Evolutionary conservation across 2,888 invertebrate species (phyloP).

Genomic region (Scrobipalpa costella): DNA sequence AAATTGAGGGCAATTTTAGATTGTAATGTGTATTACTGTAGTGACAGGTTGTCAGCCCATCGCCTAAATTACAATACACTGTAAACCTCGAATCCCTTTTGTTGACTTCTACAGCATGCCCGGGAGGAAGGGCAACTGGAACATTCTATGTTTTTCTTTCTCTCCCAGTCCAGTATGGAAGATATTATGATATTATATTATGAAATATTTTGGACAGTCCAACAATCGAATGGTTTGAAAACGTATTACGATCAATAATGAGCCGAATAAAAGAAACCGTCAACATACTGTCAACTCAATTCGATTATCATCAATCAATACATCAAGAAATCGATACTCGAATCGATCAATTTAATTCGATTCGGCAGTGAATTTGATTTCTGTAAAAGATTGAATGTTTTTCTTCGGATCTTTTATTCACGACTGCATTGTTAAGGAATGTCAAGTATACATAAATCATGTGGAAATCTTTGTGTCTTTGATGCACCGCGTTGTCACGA

Average conservation of each 20-base stretch:
- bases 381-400: constrained; percentile 8
- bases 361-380: constrained; percentile 4
- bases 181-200: too few species aligned
- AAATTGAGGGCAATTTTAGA: too few species aligned
- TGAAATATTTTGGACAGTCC: too few species aligned
- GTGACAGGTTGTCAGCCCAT: too few species aligned
- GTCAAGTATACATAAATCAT: constrained; percentile 17
- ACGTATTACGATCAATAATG: background rate
- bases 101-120: too few species aligned
- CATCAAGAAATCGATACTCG: constrained; percentile 5
- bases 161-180: too few species aligned
- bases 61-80: too few species aligned
- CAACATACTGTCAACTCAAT: background rate
- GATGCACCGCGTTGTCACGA: constrained; percentile 11
- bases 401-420: constrained; percentile 20
- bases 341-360: background rate
- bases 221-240: too few species aligned
- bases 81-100: too few species aligned
- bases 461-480: constrained; percentile 15
- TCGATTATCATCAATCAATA: constrained; percentile 8
- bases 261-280: background rate
- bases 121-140: too few species aligned
- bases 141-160: too few species aligned
- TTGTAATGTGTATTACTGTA: too few species aligned
- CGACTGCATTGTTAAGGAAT: constrained; percentile 10